Conservation (phyloP, 2,888 invertebrate genomes). For the Stratiomys singularior region DNA sequence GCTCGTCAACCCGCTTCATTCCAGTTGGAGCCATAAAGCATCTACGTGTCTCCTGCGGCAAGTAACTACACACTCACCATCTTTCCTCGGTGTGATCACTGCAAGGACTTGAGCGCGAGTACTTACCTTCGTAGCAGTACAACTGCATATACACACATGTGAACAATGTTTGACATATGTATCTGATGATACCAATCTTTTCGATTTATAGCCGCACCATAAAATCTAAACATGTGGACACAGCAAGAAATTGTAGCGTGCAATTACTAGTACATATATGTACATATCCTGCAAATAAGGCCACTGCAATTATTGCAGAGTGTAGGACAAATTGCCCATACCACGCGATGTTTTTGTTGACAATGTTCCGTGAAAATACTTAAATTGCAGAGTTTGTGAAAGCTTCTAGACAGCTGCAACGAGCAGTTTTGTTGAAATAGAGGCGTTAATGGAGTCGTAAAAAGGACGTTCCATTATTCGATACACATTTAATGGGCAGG, state of each 20-base stretch:
- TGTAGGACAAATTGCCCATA: not conserved
- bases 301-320: constrained; percentile 14
- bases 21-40: constrained; percentile 13
- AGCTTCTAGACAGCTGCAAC: not conserved
- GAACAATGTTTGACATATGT: not conserved
- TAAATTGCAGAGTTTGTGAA: not conserved
- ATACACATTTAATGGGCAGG: not conserved
- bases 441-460: not conserved
- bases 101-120: not conserved
- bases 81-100: not conserved
- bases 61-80: constrained; percentile 12
- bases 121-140: not conserved
- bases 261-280: not conserved
- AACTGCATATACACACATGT: not conserved
- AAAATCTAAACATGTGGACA: constrained; percentile 13
- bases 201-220: constrained; percentile 20
- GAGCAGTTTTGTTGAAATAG: not conserved
- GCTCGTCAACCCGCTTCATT: not conserved
- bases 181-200: constrained; percentile 28
- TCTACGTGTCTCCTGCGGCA: constrained; percentile 15
- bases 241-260: not conserved
- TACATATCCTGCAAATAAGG: constrained; percentile 16
- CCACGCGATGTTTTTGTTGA: constrained; percentile 12
- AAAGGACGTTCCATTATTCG: not conserved
- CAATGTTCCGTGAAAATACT: not conserved